phyloP scores from a whole-genome alignment of 2,113 vertebrate genomes.

The Ranitomeya imitator region DNA sequence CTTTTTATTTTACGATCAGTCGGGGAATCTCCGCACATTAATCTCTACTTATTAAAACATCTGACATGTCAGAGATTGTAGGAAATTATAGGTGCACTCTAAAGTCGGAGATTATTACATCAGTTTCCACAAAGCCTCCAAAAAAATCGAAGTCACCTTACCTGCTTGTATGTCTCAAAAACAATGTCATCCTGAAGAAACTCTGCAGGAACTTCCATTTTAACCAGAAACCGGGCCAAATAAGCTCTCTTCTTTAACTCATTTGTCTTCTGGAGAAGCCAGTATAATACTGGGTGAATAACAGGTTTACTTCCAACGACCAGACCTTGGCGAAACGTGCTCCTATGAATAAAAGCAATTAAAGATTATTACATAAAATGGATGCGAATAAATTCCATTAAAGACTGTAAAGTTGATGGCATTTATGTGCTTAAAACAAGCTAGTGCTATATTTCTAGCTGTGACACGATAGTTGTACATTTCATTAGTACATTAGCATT shows the following conservation, averaged over 20 bases:
- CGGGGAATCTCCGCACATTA: no score
- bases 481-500: neutral
- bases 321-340: conserved; percentile 88
- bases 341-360: conserved; percentile 70
- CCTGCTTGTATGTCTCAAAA: conserved; percentile 89
- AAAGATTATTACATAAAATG: conserved; percentile 38
- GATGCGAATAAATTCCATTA: neutral
- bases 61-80: no score
- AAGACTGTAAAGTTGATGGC: neutral
- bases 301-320: conserved; percentile 90
- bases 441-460: neutral
- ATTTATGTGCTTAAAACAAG: neutral
- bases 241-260: conserved; percentile 96
- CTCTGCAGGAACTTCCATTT: conserved; percentile 88
- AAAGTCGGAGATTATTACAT: neutral
- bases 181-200: conserved; percentile 92
- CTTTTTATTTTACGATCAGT: no score
- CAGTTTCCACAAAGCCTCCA: neutral
- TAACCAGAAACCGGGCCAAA: conserved; percentile 90
- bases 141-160: conserved; percentile 61
- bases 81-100: no score
- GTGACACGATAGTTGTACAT: neutral
- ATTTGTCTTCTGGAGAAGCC: conserved; percentile 87
- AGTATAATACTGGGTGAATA: conserved; percentile 89
- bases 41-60: no score